Base-by-base conservation (phyloP, 37 sponge, comb jelly and placozoan genomes). In the Bolinopsis microptera region DNA sequence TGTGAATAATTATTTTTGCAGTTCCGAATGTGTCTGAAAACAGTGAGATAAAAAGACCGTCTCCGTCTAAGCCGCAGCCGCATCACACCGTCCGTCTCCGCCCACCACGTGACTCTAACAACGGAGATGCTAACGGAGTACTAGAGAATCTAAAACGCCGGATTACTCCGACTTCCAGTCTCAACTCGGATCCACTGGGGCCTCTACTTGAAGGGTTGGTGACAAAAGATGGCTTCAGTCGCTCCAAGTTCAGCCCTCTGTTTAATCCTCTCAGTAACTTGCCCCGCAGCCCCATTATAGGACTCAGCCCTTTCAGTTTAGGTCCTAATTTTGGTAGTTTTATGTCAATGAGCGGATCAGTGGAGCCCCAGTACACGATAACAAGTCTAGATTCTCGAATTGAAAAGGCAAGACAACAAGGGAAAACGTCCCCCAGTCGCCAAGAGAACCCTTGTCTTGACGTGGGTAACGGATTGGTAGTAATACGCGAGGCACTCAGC, bases 341-440 rank as follows among this genome's bases (percentile, higher is more conserved):
- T 0, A 77, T 77, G 80, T 77, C 80, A 18, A 38, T 86, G 90
- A 30, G 61, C 40, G 39, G 48, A 23, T 41, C 90, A 21, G 90
- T 86, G 61, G 90, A 86, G 61, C 90, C 90, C 25, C 90, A 86
- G 30, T 86, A 86, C 90, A 86, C 90, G 30, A 86, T 86, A 13
- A 86, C 90, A 1, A 86, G 90, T 39, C 90, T 86, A n/a, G 90
- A 86, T 38, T 86, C 90, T 8, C 41, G 90, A 30, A 86, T 36
- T 38, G 90, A 38, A 13, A 86, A 86, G 61, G 83, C 83, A 2
- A n/a, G 61, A 0, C 28, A 1, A 5, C 34, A 21, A 36, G 37
- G 35, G 1, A 32, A 77, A 2, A 32, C 37, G 1, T 86, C 90
- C 0, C 90, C 90, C n/a, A 38, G 90, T 0, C 61, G 61, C 21